These are phyloP conservation scores for Nomada goodeniana DNA, from an alignment of 2,888 invertebrate genomes.

Conservation along the genomic window DNA sequence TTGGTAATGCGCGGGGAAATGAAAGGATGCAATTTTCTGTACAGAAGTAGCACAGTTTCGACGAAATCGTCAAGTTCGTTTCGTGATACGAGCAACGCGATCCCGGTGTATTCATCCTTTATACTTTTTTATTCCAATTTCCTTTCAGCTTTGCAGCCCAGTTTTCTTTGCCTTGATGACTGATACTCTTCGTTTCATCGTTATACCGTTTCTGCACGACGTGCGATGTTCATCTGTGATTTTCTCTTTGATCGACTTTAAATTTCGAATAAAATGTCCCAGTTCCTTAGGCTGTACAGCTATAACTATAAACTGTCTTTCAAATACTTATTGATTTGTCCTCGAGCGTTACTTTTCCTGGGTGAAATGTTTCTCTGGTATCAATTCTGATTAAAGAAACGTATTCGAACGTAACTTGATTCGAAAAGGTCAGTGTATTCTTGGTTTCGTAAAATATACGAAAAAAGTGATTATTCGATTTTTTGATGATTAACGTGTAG, in stretches of 20 bases:
- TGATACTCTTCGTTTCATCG: background rate
- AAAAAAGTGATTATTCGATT: background rate
- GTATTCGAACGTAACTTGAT: background rate
- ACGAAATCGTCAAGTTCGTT: too few species aligned
- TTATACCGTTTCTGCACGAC: background rate
- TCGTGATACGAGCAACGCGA: too few species aligned
- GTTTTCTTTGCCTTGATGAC: background rate
- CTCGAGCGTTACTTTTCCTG: slow-evolving; percentile 20
- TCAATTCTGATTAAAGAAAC: background rate
- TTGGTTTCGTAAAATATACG: background rate
- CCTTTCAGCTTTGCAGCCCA: too few species aligned
- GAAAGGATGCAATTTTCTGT: too few species aligned
- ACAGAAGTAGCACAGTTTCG: too few species aligned
- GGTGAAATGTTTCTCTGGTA: slow-evolving; percentile 1
- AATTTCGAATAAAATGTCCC: slow-evolving; percentile 41
- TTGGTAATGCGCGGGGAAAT: too few species aligned
- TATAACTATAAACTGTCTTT: slow-evolving; percentile 29
- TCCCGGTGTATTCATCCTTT: too few species aligned
- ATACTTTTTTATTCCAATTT: too few species aligned
- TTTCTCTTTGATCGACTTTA: slow-evolving; percentile 29
- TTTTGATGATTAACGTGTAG: background rate
- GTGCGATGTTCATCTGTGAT: slow-evolving; percentile 1
- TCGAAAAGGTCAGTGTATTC: background rate
- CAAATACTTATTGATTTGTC: slow-evolving; percentile 44
- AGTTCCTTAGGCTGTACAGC: slow-evolving; percentile 26